Base-by-base conservation (phyloP, 1,140 invertebrate genomes). In the Platyscapa corneri region DNA sequence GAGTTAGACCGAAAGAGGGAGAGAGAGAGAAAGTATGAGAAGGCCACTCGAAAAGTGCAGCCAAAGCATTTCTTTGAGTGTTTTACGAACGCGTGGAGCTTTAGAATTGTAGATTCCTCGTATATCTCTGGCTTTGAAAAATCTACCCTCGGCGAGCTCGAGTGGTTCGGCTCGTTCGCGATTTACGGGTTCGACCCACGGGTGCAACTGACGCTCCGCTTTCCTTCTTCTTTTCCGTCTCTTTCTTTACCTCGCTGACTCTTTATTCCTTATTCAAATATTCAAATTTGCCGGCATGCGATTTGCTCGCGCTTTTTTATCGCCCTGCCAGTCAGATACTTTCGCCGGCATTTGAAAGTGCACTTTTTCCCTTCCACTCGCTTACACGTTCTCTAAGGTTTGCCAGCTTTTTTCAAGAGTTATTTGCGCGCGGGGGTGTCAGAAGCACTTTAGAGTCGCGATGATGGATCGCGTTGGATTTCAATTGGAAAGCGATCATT, bases 401-500 rank as follows among this genome's bases (percentile, higher is more conserved):
- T 70, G n/a, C 30, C 53, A 86, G 86, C 74, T 91, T 53, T 53
- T 90, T 91, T 90, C 78, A 67, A 37, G 76, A 77, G 32, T 56
- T 56, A 23, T 79, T 39, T 27, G 49, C 78, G 74, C 56, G 46
- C 65, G 82, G 79, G 80, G 20, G 79, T 87, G 88, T 88, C 89
- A 89, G 84, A 86, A 86, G 86, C 89, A 89, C 86, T 91, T 91
- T 89, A 88, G 87, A 94, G 93, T 93, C 93, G 92, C 27, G 72
- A 83, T 88, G 86, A 84, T 86, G 81, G 86, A 86, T 87, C 83
- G 87, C 79, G 92, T 92, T 91, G 90, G 90, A 93, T 94, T 93
- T 93, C 93, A 92, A 94, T 94, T 93, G 92, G 89, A 92, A 93
- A 93, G 91, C 92, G 91, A 93, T 93, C 92, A 93, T 90, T 93